Evolutionary conservation across 1,140 invertebrate species (phyloP).

Genomic region (Chironomus striatipennis): DNA sequence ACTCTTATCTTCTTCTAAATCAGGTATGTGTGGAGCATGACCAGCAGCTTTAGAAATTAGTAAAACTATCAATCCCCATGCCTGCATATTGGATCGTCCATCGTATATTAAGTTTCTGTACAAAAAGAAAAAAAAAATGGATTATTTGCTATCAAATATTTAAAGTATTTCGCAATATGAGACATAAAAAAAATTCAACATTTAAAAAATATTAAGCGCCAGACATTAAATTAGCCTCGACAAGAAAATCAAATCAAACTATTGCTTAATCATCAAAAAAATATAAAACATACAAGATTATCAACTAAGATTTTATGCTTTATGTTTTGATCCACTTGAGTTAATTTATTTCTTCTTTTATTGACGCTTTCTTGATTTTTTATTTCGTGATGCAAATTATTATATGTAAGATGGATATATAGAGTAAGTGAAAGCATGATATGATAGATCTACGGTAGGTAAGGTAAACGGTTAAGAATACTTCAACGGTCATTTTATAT

Average conservation of each 20-base stretch:
- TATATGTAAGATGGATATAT: too few relatives aligned
- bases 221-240: too few relatives aligned
- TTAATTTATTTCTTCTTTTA: not conserved
- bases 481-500: too few relatives aligned
- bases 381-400: not conserved
- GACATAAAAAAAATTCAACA: too few relatives aligned
- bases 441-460: too few relatives aligned
- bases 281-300: too few relatives aligned
- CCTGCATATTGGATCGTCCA: conserved; percentile 76
- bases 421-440: conserved; percentile 17
- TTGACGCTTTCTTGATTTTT: not conserved
- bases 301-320: not conserved
- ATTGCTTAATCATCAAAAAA: too few relatives aligned
- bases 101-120: conserved; percentile 74
- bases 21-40: conserved; percentile 46
- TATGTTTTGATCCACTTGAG: not conserved
- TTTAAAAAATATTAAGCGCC: too few relatives aligned
- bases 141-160: too few relatives aligned
- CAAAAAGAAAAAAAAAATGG: conserved; percentile 47
- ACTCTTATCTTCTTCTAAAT: conserved; percentile 54
- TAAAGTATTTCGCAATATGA: too few relatives aligned
- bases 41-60: conserved; percentile 78
- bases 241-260: too few relatives aligned
- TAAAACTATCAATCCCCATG: conserved; percentile 76
- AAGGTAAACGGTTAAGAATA: too few relatives aligned